Base-by-base conservation (phyloP, 2,113 vertebrate species). In the Rhea americana region DNA sequence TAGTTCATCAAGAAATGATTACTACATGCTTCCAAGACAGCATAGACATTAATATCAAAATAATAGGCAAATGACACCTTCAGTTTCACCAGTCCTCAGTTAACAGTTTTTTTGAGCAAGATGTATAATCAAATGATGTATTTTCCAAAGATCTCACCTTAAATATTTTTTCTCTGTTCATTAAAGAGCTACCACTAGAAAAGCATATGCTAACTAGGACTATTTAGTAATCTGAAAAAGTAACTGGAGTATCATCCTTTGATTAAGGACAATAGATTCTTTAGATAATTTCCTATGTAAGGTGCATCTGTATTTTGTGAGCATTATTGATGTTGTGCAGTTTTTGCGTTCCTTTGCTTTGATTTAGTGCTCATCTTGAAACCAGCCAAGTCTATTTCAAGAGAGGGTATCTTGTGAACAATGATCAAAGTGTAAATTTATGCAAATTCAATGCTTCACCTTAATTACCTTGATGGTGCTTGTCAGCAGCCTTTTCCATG, bases 391-490 rank as follows among this genome's bases (percentile, higher is more conserved):
- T 95, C 96, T 94, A 95, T 97, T 98, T 98, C 58, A 47, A 95
- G 95, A 96, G 85, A 90, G 30, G 62, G 87, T 91, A 87, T 95
- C 97, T 97, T 51, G 75, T 92, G 96, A 97, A 97, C 96, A 96
- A 97, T 91, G 93, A 97, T 97, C 90, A 86, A 95, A 97, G 92
- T 95, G 93, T 91, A 98, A 97, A 98, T 98, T 96, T 97, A 98
- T 98, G 97, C 97, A 98, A 97, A 97, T 96, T 61, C 66, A 95
- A 37, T 80, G 86, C 89, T 94, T 96, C 93, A 97, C 96, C 95
- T 97, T 98, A 98, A 98, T 98, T 97, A 97, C 96, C 79, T 79
- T 89, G 81, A 96, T 94, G 93, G 91, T 1, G 45, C 92, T 93
- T 96, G 96, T 98, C 97, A 96, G 97, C 84, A 93, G 93, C 92